Evolutionary conservation across 2,113 vertebrate genomes (phyloP).

Genomic region (Mastomys coucha): DNA sequence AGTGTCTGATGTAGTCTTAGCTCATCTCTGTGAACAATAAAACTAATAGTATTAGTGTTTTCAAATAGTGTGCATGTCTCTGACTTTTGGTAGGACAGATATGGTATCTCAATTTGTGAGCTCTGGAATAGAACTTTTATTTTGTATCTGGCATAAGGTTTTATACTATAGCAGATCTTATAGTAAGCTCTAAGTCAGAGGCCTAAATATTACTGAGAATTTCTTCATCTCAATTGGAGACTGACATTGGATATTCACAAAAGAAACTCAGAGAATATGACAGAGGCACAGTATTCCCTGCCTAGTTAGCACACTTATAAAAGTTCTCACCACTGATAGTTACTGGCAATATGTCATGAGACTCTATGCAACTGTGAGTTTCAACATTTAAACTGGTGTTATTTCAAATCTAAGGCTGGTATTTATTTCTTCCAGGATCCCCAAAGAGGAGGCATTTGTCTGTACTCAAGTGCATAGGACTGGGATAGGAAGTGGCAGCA

Average conservation of each 20-base stretch:
- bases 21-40: not conserved
- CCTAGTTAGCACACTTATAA: not conserved
- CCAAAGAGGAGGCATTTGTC: not conserved
- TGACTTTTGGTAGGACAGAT: not conserved
- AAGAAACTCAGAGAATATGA: not conserved
- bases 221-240: not conserved
- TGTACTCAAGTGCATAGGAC: not conserved
- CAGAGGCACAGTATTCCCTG: not conserved
- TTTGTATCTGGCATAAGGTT: not conserved
- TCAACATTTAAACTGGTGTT: not conserved
- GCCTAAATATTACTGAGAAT: too few relatives aligned
- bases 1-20: not conserved
- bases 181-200: not conserved
- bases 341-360: not conserved
- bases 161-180: not conserved
- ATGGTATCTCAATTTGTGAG: too few relatives aligned
- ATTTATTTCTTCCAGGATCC: not conserved
- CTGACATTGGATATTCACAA: too few relatives aligned
- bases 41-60: not conserved
- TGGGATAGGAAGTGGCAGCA: not conserved
- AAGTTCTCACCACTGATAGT: not conserved
- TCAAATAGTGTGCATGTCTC: not conserved
- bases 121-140: not conserved
- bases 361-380: too few relatives aligned
- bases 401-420: not conserved